A percentile compares a stretch with the other conserved stretches of the same genome.
phyloP scores from a whole-genome alignment of 2,113 vertebrate species.

The Mellivora capensis region DNA sequence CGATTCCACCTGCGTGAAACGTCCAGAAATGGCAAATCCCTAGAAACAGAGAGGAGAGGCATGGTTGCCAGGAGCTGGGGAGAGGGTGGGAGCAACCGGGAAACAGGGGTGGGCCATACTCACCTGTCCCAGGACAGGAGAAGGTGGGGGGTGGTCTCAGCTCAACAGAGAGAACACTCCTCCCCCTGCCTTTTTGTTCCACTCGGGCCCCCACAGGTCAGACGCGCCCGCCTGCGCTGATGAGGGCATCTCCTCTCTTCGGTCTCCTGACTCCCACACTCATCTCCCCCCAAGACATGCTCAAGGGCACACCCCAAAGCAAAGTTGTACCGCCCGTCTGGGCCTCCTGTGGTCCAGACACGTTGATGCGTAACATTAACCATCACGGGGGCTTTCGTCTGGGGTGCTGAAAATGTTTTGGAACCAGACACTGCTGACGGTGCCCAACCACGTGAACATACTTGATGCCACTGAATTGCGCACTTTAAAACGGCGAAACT shows the following conservation, averaged over 20 bases:
- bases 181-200: not conserved
- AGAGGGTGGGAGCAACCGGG: no score
- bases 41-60: fast-evolving
- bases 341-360: not conserved
- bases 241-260: not conserved
- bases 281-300: not conserved
- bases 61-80: not conserved
- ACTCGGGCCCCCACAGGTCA: fast-evolving
- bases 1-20: fast-evolving
- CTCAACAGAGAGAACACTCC: not conserved
- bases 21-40: not conserved
- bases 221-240: fast-evolving
- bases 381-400: not conserved
- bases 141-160: fast-evolving
- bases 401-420: not conserved
- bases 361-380: no score
- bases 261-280: fast-evolving
- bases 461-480: not conserved
- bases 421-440: not conserved
- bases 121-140: fast-evolving
- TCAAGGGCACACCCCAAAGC: not conserved
- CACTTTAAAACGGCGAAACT: not conserved
- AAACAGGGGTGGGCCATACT: fast-evolving
- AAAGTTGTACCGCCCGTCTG: fast-evolving
- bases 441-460: not conserved